Evolutionary conservation across 2,113 vertebrate species (phyloP).

Genomic region (Indicator maculatus): DNA sequence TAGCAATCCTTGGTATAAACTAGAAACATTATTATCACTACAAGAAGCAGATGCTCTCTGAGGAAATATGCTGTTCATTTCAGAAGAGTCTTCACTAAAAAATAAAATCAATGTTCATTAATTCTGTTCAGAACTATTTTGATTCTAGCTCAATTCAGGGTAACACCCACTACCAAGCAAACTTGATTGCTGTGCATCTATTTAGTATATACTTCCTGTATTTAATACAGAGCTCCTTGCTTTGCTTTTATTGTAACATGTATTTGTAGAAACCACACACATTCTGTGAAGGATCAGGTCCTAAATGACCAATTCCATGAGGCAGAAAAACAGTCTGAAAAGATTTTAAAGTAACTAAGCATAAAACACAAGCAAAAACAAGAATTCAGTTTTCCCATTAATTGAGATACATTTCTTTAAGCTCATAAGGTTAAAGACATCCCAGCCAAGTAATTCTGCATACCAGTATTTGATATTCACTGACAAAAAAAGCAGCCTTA

Average conservation of each 20-base stretch:
- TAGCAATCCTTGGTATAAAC: too few species aligned
- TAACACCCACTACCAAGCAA: neutral
- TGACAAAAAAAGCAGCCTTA: neutral
- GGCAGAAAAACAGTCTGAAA: neutral
- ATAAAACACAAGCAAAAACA: neutral
- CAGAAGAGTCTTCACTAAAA: too few species aligned
- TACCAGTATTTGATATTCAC: neutral
- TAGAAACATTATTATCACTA: too few species aligned
- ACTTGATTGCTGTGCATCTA: neutral
- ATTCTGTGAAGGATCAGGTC: neutral
- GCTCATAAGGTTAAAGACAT: neutral
- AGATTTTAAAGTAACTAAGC: neutral
- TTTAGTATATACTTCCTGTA: neutral
- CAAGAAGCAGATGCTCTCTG: too few species aligned
- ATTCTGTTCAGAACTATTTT: too few species aligned
- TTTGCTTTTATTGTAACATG: neutral
- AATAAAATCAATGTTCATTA: too few species aligned
- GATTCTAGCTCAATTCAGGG: too few species aligned
- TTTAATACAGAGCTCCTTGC: neutral
- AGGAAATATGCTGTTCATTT: too few species aligned
- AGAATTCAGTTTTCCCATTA: neutral
- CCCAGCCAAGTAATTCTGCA: neutral
- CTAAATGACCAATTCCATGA: neutral
- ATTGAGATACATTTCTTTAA: neutral
- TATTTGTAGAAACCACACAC: neutral